These are phyloP conservation scores for Drosophila buzzatii DNA, from an alignment of 2,888 invertebrate species.

Conservation along the genomic window DNA sequence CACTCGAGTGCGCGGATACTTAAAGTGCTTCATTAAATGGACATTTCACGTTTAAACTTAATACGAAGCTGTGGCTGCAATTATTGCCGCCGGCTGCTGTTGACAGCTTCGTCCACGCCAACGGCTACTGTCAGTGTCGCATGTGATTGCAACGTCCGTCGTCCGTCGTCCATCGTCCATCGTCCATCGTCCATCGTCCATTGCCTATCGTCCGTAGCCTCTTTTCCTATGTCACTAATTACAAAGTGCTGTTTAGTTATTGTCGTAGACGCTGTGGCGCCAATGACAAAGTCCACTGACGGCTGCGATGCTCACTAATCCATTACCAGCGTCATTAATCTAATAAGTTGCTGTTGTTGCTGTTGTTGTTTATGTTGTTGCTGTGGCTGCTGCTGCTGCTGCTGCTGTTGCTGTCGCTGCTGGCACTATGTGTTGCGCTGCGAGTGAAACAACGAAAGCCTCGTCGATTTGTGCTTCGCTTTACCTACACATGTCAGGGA, in stretches of 20 bases:
- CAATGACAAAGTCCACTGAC: slow-evolving; percentile 61
- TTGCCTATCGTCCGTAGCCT: slow-evolving; percentile 22
- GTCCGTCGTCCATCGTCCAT: slow-evolving; percentile 14
- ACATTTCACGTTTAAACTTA: slow-evolving; percentile 42
- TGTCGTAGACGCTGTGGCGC: slow-evolving; percentile 58
- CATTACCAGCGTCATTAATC: slow-evolving; percentile 80
- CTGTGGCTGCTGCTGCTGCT: slow-evolving; percentile 36
- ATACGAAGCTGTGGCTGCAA: slow-evolving; percentile 28
- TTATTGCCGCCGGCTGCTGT: slow-evolving; percentile 36
- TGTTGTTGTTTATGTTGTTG: slow-evolving; percentile 29
- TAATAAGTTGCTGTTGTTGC: slow-evolving; percentile 68
- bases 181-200: slow-evolving; percentile 14
- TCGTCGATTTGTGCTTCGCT: slow-evolving; percentile 46
- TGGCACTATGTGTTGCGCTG: slow-evolving; percentile 24
- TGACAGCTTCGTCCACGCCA: slow-evolving; percentile 34
- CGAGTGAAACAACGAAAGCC: slow-evolving; percentile 30
- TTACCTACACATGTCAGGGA: slow-evolving; percentile 66
- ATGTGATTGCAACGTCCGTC: slow-evolving; percentile 33
- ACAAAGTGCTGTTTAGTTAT: slow-evolving; percentile 65
- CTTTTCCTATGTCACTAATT: slow-evolving; percentile 74
- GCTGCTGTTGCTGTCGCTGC: slow-evolving; percentile 26
- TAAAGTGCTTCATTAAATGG: slow-evolving; percentile 57
- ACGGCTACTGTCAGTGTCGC: slow-evolving; percentile 20
- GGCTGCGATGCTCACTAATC: slow-evolving; percentile 70
- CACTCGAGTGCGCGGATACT: slow-evolving; percentile 22